These are phyloP conservation scores for Tiliacea aurago DNA, from an alignment of 2,888 invertebrate species.

Conservation along the genomic window DNA sequence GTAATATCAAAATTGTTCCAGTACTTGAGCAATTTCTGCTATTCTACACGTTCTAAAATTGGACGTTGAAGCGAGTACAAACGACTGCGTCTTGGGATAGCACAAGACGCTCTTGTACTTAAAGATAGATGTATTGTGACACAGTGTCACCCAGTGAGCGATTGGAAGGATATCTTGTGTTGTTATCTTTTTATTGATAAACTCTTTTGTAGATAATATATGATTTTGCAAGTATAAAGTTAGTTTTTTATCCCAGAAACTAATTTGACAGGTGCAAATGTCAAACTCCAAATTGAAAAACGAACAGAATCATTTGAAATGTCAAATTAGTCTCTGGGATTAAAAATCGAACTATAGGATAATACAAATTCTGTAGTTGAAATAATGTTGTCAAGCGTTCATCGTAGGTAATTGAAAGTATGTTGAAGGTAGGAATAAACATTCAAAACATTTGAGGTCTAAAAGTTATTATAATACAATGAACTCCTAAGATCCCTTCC, in stretches of 20 bases:
- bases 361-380: background rate
- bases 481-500: background rate
- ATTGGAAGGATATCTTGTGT: constrained; percentile 5
- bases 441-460: background rate
- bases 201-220: no score
- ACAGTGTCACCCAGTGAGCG: constrained; percentile 9
- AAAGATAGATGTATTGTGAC: constrained; percentile 25
- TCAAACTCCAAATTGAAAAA: no score
- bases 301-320: no score
- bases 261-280: no score
- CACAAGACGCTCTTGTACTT: constrained; percentile 16
- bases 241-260: no score
- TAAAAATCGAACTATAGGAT: background rate
- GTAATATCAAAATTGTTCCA: constrained; percentile 64
- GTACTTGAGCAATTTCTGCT: constrained; percentile 46
- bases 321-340: no score
- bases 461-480: background rate
- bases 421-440: background rate
- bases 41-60: constrained; percentile 53
- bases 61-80: constrained; percentile 44
- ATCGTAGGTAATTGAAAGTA: background rate
- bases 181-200: background rate
- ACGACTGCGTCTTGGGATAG: constrained; percentile 40
- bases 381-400: background rate
- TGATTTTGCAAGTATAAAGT: background rate